A percentile compares a stretch with the other conserved stretches of the same genome.
Evolutionary conservation across 2,888 invertebrate species (phyloP).

Genomic region (Zootermopsis nevadensis): DNA sequence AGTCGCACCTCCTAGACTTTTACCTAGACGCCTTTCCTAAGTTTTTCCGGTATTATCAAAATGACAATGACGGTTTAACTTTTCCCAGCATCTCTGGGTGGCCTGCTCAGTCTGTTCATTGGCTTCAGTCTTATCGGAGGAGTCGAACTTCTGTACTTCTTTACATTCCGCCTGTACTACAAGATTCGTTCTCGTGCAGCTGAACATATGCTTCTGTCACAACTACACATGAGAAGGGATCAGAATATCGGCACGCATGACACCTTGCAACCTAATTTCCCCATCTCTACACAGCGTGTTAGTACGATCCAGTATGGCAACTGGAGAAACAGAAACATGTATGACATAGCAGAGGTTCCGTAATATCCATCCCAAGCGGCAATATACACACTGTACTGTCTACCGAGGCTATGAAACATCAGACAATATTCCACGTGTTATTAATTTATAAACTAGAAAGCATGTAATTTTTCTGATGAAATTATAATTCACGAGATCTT

Average conservation of each 20-base stretch:
- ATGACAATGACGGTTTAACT: too few species aligned
- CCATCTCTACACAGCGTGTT: neutral
- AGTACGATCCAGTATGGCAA: neutral
- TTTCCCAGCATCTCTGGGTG: slow-evolving; percentile 76
- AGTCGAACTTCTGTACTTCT: slow-evolving; percentile 70
- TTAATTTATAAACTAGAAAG: too few species aligned
- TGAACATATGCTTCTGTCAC: neutral
- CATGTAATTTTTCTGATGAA: too few species aligned
- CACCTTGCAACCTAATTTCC: neutral
- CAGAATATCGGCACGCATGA: neutral
- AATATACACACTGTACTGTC: too few species aligned
- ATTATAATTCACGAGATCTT: too few species aligned
- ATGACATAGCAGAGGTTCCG: too few species aligned
- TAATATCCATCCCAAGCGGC: too few species aligned
- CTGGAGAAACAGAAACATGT: neutral
- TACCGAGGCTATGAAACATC: too few species aligned
- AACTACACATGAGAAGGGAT: neutral
- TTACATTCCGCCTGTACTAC: slow-evolving; percentile 23
- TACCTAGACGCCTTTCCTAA: too few species aligned
- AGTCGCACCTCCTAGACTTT: too few species aligned
- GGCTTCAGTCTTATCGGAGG: slow-evolving; percentile 78
- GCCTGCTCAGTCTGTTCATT: slow-evolving; percentile 74
- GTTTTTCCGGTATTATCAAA: too few species aligned
- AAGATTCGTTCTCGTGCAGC: neutral
- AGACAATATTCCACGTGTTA: too few species aligned